A percentile compares a stretch with the other conserved stretches of the same genome.
phyloP scores from a whole-genome alignment of 2,113 vertebrate genomes.

The Paedocypris sp. region DNA sequence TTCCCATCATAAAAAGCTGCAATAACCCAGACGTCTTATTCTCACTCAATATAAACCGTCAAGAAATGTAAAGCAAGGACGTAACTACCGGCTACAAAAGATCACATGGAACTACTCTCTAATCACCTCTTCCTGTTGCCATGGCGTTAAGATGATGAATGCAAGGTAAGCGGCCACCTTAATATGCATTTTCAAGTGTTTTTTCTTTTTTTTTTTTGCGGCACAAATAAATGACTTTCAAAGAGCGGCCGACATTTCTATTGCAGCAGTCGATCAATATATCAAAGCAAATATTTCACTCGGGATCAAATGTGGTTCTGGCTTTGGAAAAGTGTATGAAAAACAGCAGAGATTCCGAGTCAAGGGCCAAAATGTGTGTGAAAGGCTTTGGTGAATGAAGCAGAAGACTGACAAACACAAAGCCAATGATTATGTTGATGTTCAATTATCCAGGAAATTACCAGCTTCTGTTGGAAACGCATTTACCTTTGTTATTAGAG shows the following conservation, averaged over 20 bases:
- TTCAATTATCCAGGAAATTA: slow-evolving; percentile 9
- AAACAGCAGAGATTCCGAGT: background rate
- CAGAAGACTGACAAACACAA: background rate
- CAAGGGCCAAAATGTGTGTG: background rate
- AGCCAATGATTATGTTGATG: slow-evolving; percentile 4
- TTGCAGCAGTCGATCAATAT: background rate
- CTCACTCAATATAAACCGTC: background rate
- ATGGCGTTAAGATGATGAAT: slow-evolving; percentile 2
- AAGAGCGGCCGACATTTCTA: background rate
- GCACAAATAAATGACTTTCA: background rate
- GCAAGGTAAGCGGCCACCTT: background rate
- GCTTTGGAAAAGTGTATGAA: background rate
- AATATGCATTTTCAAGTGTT: no score
- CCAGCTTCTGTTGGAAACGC: background rate
- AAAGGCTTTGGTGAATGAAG: background rate
- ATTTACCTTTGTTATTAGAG: slow-evolving; percentile 16
- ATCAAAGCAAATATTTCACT: slow-evolving; percentile 4
- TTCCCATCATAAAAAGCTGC: background rate
- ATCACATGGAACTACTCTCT: slow-evolving; percentile 5
- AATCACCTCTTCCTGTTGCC: slow-evolving; percentile 30
- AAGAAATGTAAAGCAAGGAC: background rate
- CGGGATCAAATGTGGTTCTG: slow-evolving; percentile 3
- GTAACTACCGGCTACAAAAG: background rate
- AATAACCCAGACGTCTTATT: background rate
- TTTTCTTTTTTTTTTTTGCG: background rate